phyloP scores from a whole-genome alignment of 1,140 invertebrate species.

The Popillia japonica region DNA sequence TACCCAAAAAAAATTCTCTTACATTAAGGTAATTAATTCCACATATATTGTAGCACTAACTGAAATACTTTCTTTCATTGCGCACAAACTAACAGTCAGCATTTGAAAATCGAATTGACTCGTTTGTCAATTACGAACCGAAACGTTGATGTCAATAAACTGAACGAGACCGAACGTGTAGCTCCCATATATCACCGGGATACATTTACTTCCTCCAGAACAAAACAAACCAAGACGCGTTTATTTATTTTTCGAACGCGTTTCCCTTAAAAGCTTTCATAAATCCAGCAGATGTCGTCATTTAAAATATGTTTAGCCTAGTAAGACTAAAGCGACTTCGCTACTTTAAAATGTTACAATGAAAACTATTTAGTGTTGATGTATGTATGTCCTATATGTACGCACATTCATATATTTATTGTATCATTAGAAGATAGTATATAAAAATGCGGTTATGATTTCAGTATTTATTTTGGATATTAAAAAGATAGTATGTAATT shows the following conservation, averaged over 20 bases:
- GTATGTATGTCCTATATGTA: no score
- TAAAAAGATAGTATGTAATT: no score
- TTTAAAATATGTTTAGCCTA: slow-evolving; percentile 34
- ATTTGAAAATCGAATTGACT: neutral
- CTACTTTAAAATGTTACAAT: neutral
- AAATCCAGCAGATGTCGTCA: slow-evolving; percentile 24
- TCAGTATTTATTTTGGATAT: no score
- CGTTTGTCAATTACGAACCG: neutral
- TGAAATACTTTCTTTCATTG: neutral
- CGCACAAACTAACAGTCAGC: neutral
- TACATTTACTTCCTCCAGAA: slow-evolving; percentile 27
- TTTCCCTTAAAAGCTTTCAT: slow-evolving; percentile 32
- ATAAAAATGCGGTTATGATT: no score
- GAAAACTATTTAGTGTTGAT: no score
- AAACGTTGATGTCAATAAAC: slow-evolving; percentile 9
- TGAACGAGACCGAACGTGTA: neutral
- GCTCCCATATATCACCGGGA: neutral
- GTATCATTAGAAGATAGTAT: no score
- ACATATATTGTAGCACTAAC: neutral
- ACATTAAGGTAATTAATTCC: neutral
- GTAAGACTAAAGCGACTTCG: neutral
- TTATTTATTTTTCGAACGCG: slow-evolving; percentile 32
- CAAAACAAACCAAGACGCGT: slow-evolving; percentile 1
- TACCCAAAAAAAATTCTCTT: no score
- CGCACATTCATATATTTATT: no score